Evolutionary conservation across 2,113 vertebrate genomes (phyloP).

Genomic region (Sclerurus mexicanus): DNA sequence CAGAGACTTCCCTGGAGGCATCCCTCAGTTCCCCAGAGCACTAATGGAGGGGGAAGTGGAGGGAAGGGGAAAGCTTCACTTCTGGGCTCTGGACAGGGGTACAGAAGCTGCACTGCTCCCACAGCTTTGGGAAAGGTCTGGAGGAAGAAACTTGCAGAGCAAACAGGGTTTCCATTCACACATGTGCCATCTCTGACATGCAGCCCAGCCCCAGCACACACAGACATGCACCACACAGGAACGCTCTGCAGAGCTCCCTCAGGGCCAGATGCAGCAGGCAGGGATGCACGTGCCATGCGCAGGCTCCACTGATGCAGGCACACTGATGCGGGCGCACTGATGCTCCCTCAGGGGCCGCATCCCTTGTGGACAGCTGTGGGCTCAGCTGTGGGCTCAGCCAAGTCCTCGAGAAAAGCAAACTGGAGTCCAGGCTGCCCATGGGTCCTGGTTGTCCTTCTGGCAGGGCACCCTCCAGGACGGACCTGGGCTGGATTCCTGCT

Average conservation of each 20-base stretch:
- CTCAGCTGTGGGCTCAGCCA: neutral
- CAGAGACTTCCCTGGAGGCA: neutral
- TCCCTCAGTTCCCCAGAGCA: neutral
- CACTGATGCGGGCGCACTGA: neutral
- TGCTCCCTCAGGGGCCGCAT: neutral
- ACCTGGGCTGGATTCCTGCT: neutral
- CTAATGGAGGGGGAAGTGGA: neutral
- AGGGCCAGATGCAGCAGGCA: neutral
- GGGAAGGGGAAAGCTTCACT: neutral
- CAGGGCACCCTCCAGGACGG: neutral
- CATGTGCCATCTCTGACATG: neutral
- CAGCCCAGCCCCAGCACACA: neutral
- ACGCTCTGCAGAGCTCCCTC: fast-evolving
- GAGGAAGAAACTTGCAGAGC: neutral
- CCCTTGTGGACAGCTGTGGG: neutral
- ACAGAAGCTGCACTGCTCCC: neutral
- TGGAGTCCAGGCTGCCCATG: neutral
- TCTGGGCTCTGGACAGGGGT: neutral
- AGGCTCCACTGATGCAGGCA: neutral
- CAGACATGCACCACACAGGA: neutral
- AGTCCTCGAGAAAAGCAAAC: neutral
- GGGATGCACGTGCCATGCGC: neutral
- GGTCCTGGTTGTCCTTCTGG: neutral
- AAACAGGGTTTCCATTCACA: neutral
- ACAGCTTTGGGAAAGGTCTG: fast-evolving